These are phyloP conservation scores for Piaya cayana DNA, from an alignment of 2,113 vertebrate genomes.

Conservation along the genomic window DNA sequence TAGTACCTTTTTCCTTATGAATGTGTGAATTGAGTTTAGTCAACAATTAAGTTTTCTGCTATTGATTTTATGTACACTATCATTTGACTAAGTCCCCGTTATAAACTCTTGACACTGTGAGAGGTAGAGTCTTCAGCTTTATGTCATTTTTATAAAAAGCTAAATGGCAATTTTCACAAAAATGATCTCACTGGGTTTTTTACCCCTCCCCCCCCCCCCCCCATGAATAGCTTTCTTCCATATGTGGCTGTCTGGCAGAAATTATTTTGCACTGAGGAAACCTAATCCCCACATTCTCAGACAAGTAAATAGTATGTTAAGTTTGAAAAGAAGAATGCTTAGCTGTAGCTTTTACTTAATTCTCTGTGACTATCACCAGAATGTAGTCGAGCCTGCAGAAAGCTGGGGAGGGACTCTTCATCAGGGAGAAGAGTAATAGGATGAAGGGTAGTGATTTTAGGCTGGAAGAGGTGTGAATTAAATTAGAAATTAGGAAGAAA, in stretches of 20 bases:
- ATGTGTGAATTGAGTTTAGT: neutral
- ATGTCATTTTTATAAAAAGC: neutral
- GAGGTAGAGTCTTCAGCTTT: neutral
- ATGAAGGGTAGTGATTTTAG: too few relatives aligned
- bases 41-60: neutral
- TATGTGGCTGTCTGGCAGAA: neutral
- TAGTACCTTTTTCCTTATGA: neutral
- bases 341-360: neutral
- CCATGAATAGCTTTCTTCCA: neutral
- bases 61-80: neutral
- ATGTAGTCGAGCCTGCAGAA: neutral
- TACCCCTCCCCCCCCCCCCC: rapidly evolving
- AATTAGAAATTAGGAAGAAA: too few relatives aligned
- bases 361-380: neutral
- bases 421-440: too few relatives aligned
- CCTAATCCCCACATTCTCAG: neutral
- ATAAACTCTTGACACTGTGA: neutral
- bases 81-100: neutral
- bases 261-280: neutral
- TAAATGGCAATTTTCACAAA: neutral
- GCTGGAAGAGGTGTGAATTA: too few relatives aligned
- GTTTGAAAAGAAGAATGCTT: neutral
- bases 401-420: too few relatives aligned
- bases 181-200: neutral
- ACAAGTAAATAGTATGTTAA: neutral